Evolutionary conservation across 2,888 invertebrate genomes (phyloP).

Genomic region (Sphinx pinastri): DNA sequence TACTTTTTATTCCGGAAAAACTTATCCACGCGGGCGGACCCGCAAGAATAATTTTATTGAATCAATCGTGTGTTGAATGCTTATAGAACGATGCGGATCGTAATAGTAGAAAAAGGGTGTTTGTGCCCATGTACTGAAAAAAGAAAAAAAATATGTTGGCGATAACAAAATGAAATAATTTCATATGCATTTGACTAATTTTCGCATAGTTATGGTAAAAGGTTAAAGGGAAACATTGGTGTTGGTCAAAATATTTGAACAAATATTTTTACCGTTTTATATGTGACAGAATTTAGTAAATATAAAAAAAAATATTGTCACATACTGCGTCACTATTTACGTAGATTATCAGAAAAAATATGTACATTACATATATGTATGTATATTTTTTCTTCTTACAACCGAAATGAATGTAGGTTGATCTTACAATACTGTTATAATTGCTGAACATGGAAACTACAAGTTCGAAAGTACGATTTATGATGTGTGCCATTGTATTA

Average conservation of each 20-base stretch:
- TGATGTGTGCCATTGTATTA: constrained; percentile 8
- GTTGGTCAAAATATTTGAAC: not conserved
- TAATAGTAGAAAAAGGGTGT: too few species aligned
- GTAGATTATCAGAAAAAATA: not conserved
- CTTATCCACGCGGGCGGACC: too few species aligned
- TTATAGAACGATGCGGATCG: too few species aligned
- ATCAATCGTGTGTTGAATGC: too few species aligned
- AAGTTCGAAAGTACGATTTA: not conserved
- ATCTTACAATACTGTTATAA: not conserved
- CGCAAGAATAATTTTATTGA: too few species aligned
- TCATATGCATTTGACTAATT: too few species aligned
- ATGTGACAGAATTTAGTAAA: not conserved
- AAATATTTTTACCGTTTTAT: not conserved
- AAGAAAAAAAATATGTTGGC: too few species aligned
- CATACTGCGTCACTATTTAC: too few species aligned
- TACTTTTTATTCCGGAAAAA: too few species aligned
- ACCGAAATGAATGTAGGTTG: not conserved
- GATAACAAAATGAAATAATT: too few species aligned
- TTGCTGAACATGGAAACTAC: not conserved
- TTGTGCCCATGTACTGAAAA: too few species aligned
- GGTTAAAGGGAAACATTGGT: not conserved
- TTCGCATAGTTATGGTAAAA: not conserved
- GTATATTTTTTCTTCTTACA: not conserved
- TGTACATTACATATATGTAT: not conserved
- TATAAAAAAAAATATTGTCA: too few species aligned